Base-by-base conservation (phyloP, 2,113 vertebrate species). In the Perca flavescens region DNA sequence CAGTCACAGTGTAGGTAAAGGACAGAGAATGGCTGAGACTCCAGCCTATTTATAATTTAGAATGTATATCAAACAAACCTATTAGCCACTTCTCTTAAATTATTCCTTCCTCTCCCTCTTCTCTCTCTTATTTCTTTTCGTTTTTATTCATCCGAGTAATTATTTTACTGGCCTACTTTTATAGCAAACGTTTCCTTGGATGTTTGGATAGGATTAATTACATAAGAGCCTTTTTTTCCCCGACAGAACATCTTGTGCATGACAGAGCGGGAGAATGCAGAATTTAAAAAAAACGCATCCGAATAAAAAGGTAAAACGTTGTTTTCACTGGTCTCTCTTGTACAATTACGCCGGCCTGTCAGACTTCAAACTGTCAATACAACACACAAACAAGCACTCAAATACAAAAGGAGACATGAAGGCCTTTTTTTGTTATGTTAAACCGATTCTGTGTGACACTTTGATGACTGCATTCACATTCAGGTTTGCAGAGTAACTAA, bases 131-230 rank as follows among this genome's bases (percentile, higher is more conserved):
- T 72, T 62, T 73, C 49, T 21, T 68, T 62, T 57, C 36, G 56
- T 80, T 79, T 86, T 82, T 89, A 88, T 89, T 85, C 88, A 84
- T 84, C 80, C 65, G 56, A 87, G 85, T 89, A 91, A 92, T 91
- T 91, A 93, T 91, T 92, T 92, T 84, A 89, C 85, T 89, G 89
- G 74, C 91, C 92, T 90, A 92, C 81, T 90, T 91, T 72, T 64
- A 64, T 40, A 80, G 77, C 74, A 54, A 83, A 83, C 28, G 53
- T 67, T 89, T 89, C 83, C 70, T 86, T 80, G 84, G 86, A 88
- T 90, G 87, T 92, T 92, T 94, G 85, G 83, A 86, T 80, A 87
- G 82, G 66, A 79, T 73, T 83, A 74, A 79, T 91, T 90, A 84
- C 83, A 77, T 85, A 89, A 86, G 69, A 86, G 73, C 67, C 65